Evolutionary conservation across 2,888 invertebrate species (phyloP).

Genomic region (Nasonia oneida): DNA sequence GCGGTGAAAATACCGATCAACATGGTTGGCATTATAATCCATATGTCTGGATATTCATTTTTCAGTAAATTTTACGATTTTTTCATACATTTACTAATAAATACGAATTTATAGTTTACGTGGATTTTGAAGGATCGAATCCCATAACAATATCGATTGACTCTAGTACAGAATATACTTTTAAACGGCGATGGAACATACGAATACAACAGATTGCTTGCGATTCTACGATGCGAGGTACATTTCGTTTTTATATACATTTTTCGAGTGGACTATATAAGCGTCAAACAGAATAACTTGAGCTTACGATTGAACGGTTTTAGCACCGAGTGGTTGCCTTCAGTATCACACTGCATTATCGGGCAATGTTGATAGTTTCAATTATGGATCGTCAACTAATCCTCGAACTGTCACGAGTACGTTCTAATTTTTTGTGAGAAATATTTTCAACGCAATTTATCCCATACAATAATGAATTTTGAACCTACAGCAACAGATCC

Average conservation of each 20-base stretch:
- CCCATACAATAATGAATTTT: not conserved
- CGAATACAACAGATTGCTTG: constrained; percentile 87
- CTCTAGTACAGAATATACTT: constrained; percentile 82
- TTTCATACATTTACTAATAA: constrained; percentile 28
- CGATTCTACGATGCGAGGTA: constrained; percentile 85
- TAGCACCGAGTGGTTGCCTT: constrained; percentile 89
- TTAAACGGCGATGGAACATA: constrained; percentile 87
- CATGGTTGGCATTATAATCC: constrained; percentile 79
- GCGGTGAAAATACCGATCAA: constrained; percentile 91
- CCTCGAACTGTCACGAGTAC: constrained; percentile 71
- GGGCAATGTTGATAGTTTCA: constrained; percentile 87
- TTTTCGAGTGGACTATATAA: constrained; percentile 17
- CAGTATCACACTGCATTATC: constrained; percentile 85
- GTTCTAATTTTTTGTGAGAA: not conserved
- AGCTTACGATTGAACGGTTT: constrained; percentile 63
- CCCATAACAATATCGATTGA: constrained; percentile 86
- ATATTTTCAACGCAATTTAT: not conserved
- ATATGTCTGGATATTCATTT: not conserved
- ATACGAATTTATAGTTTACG: constrained; percentile 81
- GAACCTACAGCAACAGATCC: not conserved
- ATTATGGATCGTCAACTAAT: constrained; percentile 85
- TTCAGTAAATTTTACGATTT: not conserved
- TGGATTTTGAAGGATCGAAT: constrained; percentile 86
- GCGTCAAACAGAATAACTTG: constrained; percentile 17
- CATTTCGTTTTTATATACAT: not conserved